Conservation (phyloP, 37 sponge, comb jelly and placozoan species). For the Beroe forskalii region DNA sequence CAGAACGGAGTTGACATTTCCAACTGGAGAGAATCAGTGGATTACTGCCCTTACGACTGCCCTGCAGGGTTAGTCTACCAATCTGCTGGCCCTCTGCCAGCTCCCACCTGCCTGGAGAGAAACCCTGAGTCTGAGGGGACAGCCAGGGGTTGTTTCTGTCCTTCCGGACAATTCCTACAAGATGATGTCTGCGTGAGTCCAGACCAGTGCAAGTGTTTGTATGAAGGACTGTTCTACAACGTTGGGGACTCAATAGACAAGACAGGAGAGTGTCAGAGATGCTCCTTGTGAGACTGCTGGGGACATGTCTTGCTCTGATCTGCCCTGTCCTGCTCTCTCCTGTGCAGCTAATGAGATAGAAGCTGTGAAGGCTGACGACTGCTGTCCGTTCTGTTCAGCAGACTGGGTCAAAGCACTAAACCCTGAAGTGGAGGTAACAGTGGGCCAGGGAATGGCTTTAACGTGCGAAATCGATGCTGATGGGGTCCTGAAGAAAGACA, state of each 20-base stretch:
- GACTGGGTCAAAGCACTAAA: conserved; percentile 21
- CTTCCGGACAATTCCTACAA: neutral
- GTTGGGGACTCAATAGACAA: no score
- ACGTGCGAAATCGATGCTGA: no score
- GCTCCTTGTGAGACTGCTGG: no score
- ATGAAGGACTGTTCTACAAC: neutral
- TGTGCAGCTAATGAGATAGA: conserved; percentile 31
- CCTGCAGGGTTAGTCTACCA: neutral
- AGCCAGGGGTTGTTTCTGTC: conserved; percentile 11
- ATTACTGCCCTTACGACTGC: conserved; percentile 23
- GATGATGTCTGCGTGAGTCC: neutral
- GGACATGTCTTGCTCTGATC: no score
- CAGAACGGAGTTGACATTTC: neutral
- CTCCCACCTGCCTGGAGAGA: no score
- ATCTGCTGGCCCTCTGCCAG: no score
- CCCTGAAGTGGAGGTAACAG: no score
- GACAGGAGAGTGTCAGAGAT: no score
- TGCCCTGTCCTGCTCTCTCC: no score
- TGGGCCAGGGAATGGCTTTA: no score
- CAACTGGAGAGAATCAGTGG: neutral
- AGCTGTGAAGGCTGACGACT: neutral
- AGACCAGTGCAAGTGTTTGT: no score
- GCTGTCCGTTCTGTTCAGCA: conserved; percentile 14
- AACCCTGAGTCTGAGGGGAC: neutral
- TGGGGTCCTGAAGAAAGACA: neutral